Evolutionary conservation across 2,888 invertebrate species (phyloP).

Genomic region (Scaptomyza cyrtandrae): DNA sequence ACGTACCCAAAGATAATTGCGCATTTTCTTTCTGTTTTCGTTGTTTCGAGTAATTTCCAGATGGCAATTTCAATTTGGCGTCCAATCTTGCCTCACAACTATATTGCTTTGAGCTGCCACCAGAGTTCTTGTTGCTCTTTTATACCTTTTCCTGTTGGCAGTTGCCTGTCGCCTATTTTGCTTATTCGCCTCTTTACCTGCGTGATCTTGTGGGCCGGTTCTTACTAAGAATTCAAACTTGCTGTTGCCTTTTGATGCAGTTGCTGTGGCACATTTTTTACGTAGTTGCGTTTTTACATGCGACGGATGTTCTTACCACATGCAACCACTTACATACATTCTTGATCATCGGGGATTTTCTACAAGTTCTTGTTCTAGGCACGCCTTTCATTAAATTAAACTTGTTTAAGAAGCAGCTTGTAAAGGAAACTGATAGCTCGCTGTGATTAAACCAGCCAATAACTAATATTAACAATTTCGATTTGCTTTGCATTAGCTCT

Average conservation of each 20-base stretch:
- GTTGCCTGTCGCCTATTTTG: background rate
- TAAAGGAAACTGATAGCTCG: constrained; percentile 24
- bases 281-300: background rate
- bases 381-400: constrained; percentile 11
- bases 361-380: background rate
- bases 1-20: constrained; percentile 56
- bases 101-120: constrained; percentile 22
- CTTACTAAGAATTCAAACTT: constrained; percentile 3
- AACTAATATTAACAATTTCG: constrained; percentile 27
- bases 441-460: constrained; percentile 12
- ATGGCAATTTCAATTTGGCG: constrained; percentile 11
- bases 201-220: constrained; percentile 27
- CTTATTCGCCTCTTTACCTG: constrained; percentile 4
- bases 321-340: background rate
- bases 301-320: constrained; percentile 4
- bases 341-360: constrained; percentile 4
- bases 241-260: constrained; percentile 9
- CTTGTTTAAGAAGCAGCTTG: constrained; percentile 21
- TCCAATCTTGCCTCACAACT: constrained; percentile 9
- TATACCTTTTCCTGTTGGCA: constrained; percentile 37
- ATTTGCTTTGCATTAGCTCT: constrained; percentile 35
- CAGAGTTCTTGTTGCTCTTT: constrained; percentile 44
- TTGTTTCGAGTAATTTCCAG: constrained; percentile 1
- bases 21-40: constrained; percentile 34
- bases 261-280: background rate